Evolutionary conservation across 1,140 invertebrate genomes (phyloP), one percentile per base, ranked within the genome.

Genomic region (Drosophila ohnishii): DNA sequence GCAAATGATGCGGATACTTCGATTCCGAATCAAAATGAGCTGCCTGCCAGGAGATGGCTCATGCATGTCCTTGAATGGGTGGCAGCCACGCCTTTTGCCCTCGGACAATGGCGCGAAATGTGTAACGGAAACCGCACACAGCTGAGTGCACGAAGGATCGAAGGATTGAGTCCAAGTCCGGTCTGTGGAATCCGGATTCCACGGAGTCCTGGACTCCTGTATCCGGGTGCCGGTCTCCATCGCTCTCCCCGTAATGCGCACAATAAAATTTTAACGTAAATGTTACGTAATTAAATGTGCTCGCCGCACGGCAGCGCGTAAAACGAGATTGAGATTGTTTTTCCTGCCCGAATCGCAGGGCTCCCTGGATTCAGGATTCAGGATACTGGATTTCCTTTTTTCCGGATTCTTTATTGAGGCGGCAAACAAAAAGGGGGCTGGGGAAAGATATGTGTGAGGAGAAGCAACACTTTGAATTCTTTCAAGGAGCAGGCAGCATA

Each of bases 211-310:
- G 62, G 55, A 51, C 44, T 63, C 64, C 77, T 37, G 47, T 35
- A 63, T 59, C 78, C 45, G 55, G 47, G 28, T 56, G 66, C 61
- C 39, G 64, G 71, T 78, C 51, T 22, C 13, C 25, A n/a, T 50
- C 47, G 14, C 48, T 53, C 4, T 28, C 25, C 70, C 64, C 66
- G 79, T 84, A 84, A 77, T 76, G 80, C 74, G 69, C 64, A 65
- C 83, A 87, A 86, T 86, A 80, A 87, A 86, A 83, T 87, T 82
- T 87, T 86, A 86, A 86, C 83, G 83, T 59, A 79, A 86, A 87
- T 87, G 78, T 75, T 70, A 64, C 67, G 75, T 70, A 73, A 87
- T 86, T 85, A 81, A 85, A 85, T 84, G 75, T 78, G 56, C 37
- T 75, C 59, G 35, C 51, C 56, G 44, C 57, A 60, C 35, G 30